Base-by-base conservation (phyloP, 2,888 invertebrate genomes). In the Diarsia dahlii region DNA sequence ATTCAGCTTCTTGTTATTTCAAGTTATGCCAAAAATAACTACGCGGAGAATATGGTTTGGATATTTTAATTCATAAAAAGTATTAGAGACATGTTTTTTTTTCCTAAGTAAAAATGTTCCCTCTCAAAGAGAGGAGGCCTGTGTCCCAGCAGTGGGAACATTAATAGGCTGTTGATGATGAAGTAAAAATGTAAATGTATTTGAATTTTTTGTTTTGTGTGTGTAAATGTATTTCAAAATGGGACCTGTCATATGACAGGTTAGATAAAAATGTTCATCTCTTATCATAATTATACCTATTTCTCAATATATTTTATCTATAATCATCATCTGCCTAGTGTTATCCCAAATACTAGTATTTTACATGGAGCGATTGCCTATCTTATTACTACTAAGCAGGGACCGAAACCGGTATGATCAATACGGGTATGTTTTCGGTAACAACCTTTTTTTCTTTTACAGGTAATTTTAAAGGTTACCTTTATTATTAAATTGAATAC, bases 1-100 rank as follows among this genome's bases (percentile, higher is more conserved):
- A 82, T 84, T 81, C 82, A 82, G 82, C 56, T 82, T 82, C 82
- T 84, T 82, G 82, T 82, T 84, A 82, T 76, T 84, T 68, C 52
- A 82, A 85, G 71, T 68, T 85, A 69, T 62, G 67, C 70, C 85
- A 76, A 76, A 67, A 84, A 75, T 84, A 84, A 70, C 58, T 50
- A 54, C 39, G 56, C 60, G 48, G 66, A 45, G 28, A 64, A 68
- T 56, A 48, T 39, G 52, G n/a, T 34, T 13, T 15, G 10, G 10
- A 20, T 56, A n/a, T n/a, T n/a, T 64, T 45, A 66, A 15, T 60
- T 0, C 23, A n/a, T 9, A 8, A 5, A 58, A 58, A 60, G 15
- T 58, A 15, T 58, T 58, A 28, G 23, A 13, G 8, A 28, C 1
- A 9, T 28, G 58, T 2, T 28, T 28, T 28, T 28, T 28, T 28